These are phyloP conservation scores for Argyrosomus regius DNA, from an alignment of 2,797 vertebrate genomes.

Conservation along the genomic window DNA sequence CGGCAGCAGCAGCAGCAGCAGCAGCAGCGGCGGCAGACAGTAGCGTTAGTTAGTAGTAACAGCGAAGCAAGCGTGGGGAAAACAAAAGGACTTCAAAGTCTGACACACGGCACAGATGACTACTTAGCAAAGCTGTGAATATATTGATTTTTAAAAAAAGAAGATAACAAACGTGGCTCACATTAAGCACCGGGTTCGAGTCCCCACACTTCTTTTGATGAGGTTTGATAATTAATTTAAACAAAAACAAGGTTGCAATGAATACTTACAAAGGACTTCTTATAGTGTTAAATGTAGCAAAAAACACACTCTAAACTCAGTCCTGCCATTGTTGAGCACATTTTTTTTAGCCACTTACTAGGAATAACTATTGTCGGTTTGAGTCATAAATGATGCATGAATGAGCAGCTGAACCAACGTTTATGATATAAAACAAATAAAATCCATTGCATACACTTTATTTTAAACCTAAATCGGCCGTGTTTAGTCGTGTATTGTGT, in stretches of 20 bases:
- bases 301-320: neutral
- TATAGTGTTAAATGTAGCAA: too few species aligned
- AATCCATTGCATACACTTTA: neutral
- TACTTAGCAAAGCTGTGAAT: conserved; percentile 8
- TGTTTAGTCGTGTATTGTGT: too few species aligned
- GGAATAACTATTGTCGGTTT: neutral
- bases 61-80: conserved; percentile 55
- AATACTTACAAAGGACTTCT: rapidly evolving
- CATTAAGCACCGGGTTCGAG: neutral
- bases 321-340: neutral
- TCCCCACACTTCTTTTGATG: neutral
- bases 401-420: neutral
- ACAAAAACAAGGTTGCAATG: neutral
- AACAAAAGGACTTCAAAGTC: conserved; percentile 76
- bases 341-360: conserved; percentile 9
- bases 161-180: neutral
- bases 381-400: conserved; percentile 16
- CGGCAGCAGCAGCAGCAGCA: conserved; percentile 12
- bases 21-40: conserved; percentile 11
- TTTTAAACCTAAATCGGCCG: neutral
- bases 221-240: neutral
- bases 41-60: conserved; percentile 38
- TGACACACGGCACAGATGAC: conserved; percentile 47
- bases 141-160: neutral
- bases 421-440: neutral